Percentiles rank a stretch among this genome's conserved stretches.
These are phyloP conservation scores for Eristalis tenax DNA, from an alignment of 2,888 invertebrate genomes.

Conservation along the genomic window DNA sequence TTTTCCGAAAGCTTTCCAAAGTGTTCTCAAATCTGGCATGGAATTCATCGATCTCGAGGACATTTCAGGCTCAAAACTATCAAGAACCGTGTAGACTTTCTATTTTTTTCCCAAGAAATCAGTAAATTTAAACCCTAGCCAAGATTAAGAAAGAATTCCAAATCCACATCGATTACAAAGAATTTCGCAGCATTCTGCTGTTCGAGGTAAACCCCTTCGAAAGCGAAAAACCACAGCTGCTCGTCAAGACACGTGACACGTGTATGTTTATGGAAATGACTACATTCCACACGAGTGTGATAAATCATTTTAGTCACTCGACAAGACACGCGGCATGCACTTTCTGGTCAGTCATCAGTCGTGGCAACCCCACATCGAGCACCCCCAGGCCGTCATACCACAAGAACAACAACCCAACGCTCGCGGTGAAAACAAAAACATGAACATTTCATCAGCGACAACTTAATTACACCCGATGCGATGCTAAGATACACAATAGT, in stretches of 20 bases:
- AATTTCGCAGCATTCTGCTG: too few relatives aligned
- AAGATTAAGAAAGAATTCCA: too few relatives aligned
- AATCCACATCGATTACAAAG: too few relatives aligned
- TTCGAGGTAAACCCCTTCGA: not conserved
- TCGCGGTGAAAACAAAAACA: conserved; percentile 2
- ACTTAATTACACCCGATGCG: conserved; percentile 66
- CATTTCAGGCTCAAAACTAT: too few relatives aligned
- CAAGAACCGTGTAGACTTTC: too few relatives aligned
- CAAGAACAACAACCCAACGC: too few relatives aligned
- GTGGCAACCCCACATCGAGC: not conserved
- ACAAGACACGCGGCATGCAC: too few relatives aligned
- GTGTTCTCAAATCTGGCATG: too few relatives aligned
- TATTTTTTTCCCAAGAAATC: too few relatives aligned
- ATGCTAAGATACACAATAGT: conserved; percentile 52
- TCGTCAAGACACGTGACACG: not conserved
- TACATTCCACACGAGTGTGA: not conserved
- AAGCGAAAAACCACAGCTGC: not conserved
- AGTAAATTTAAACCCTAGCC: too few relatives aligned
- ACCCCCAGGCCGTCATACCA: not conserved
- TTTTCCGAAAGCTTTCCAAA: too few relatives aligned
- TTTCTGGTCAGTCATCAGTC: not conserved
- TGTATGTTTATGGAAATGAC: not conserved
- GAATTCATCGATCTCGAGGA: too few relatives aligned
- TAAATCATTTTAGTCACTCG: not conserved
- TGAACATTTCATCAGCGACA: conserved; percentile 55